These are phyloP conservation scores for Temnothorax unifasciatus DNA, from an alignment of 2,888 invertebrate genomes.

Conservation along the genomic window DNA sequence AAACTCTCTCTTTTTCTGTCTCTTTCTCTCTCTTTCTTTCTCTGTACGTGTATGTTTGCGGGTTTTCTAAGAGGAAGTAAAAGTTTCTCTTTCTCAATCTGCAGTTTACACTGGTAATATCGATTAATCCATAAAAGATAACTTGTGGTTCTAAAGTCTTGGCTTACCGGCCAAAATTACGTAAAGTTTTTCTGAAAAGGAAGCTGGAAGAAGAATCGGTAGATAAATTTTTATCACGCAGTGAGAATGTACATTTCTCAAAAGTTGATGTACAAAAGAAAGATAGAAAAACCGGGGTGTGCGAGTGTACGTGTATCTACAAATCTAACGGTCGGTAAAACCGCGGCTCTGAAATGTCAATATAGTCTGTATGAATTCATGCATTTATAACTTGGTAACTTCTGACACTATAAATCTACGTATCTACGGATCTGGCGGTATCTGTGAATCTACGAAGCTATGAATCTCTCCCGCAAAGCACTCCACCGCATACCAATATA, in stretches of 20 bases:
- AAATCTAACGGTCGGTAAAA: slow-evolving; percentile 17
- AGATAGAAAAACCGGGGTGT: background rate
- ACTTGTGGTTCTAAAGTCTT: slow-evolving; percentile 10
- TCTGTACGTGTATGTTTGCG: background rate
- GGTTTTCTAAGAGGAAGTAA: background rate
- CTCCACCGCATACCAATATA: slow-evolving; percentile 9
- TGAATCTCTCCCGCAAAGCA: slow-evolving; percentile 33
- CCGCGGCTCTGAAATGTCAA: slow-evolving; percentile 18
- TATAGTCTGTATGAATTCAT: slow-evolving; percentile 22
- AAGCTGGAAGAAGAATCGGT: background rate
- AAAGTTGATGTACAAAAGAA: background rate
- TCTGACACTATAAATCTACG: slow-evolving; percentile 32
- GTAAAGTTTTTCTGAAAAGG: slow-evolving; percentile 20
- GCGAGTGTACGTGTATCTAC: background rate
- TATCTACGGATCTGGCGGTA: slow-evolving; percentile 21
- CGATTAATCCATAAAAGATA: slow-evolving; percentile 38
- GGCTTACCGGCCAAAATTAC: slow-evolving; percentile 8
- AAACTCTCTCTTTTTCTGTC: background rate
- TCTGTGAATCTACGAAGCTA: slow-evolving; percentile 13
- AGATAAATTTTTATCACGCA: slow-evolving; percentile 17
- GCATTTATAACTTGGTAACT: slow-evolving; percentile 28
- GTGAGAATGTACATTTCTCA: slow-evolving; percentile 21
- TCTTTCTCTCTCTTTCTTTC: background rate
- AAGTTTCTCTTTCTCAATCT: slow-evolving; percentile 26
- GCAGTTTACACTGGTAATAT: slow-evolving; percentile 26